A percentile compares a stretch with the other conserved stretches of the same genome.
phyloP scores from a whole-genome alignment of 2,888 invertebrate genomes.

The Cordilura impudica region DNA sequence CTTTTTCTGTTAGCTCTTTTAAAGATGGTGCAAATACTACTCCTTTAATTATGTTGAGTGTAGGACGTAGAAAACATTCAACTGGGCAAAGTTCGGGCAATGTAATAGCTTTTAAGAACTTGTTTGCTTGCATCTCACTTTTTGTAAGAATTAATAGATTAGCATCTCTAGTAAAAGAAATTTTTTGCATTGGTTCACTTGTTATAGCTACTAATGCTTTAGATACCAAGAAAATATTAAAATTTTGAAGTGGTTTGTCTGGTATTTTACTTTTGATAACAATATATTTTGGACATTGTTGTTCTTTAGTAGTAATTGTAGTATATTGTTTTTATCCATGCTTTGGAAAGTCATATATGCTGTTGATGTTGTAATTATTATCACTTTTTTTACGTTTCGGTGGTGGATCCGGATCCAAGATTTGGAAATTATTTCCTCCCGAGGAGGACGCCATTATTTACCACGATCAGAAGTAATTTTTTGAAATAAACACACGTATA shows the following conservation, averaged over 20 bases:
- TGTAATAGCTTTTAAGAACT: neutral
- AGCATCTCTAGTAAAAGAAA: neutral
- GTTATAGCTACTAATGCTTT: neutral
- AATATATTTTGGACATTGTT: neutral
- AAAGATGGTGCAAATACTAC: neutral
- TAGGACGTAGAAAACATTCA: neutral
- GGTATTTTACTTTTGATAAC: neutral
- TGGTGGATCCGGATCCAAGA: too few relatives aligned
- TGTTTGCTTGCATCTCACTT: neutral
- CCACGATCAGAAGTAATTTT: too few relatives aligned
- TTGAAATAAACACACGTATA: too few relatives aligned
- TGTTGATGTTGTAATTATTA: too few relatives aligned
- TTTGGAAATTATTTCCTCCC: too few relatives aligned
- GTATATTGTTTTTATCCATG: too few relatives aligned
- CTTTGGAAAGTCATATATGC: too few relatives aligned
- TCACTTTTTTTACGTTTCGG: too few relatives aligned
- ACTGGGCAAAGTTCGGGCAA: neutral
- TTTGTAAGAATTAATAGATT: neutral
- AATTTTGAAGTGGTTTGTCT: constrained; percentile 3
- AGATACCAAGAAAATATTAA: constrained; percentile 7
- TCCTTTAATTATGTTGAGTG: too few relatives aligned
- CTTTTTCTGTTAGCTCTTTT: neutral
- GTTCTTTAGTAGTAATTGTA: too few relatives aligned
- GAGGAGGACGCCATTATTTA: too few relatives aligned
- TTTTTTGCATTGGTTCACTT: neutral